phyloP scores from a whole-genome alignment of 1,140 invertebrate species.

The Drosophila ananassae region DNA sequence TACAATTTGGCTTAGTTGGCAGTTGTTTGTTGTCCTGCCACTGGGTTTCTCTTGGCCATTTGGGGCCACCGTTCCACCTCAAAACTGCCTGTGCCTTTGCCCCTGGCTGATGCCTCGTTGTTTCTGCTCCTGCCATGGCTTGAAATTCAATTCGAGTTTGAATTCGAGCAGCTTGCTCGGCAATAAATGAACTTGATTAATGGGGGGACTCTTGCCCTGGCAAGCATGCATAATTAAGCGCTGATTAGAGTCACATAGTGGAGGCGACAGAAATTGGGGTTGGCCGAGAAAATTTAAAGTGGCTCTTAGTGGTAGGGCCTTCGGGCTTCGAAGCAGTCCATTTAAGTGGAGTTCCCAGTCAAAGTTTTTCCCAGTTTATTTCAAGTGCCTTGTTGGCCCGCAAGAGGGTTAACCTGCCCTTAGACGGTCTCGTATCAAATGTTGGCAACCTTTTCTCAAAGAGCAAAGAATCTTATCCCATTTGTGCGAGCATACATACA shows the following conservation, averaged over 20 bases:
- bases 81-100: background rate
- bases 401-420: conserved; percentile 14
- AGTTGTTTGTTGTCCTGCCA: conserved; percentile 51
- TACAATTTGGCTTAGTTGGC: conserved; percentile 78
- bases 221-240: conserved; percentile 60
- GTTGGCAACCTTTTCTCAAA: conserved; percentile 8
- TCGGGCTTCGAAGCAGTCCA: background rate
- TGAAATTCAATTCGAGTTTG: conserved; percentile 61
- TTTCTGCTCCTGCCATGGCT: conserved; percentile 19
- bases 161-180: conserved; percentile 55
- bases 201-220: conserved; percentile 41
- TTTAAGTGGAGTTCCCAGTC: conserved; percentile 23
- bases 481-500: conserved; percentile 1
- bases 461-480: conserved; percentile 2
- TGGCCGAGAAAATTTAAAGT: conserved; percentile 22
- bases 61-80: conserved; percentile 31
- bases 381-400: conserved; percentile 1
- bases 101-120: background rate
- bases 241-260: conserved; percentile 56
- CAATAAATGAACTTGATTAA: conserved; percentile 70
- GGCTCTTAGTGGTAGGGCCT: background rate
- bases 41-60: conserved; percentile 36
- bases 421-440: background rate
- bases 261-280: conserved; percentile 8
- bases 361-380: conserved; percentile 17